These are phyloP conservation scores for Thomomys bottae DNA, from an alignment of 2,113 vertebrate species.

Conservation along the genomic window DNA sequence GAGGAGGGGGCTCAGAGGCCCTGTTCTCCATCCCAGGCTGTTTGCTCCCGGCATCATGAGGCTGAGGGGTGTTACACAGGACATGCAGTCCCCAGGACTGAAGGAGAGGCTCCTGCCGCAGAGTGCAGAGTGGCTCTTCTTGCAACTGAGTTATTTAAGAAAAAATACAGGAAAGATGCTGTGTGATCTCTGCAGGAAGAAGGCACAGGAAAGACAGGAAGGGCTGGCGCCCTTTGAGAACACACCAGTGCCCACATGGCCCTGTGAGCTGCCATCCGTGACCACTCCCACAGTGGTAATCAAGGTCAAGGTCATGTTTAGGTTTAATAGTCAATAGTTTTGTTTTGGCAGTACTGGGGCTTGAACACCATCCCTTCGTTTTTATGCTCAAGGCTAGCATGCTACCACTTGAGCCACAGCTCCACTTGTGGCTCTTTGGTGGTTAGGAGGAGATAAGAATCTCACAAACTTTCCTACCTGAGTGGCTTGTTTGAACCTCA, in stretches of 20 bases:
- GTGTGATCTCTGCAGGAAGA: background rate
- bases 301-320: too few relatives aligned
- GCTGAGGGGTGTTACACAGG: background rate
- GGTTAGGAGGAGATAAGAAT: too few relatives aligned
- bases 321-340: background rate
- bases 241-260: too few relatives aligned
- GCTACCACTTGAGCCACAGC: background rate
- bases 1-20: background rate
- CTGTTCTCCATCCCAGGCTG: background rate
- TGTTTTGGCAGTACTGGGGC: background rate
- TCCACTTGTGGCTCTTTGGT: too few relatives aligned
- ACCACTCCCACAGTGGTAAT: background rate
- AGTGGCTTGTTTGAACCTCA: too few relatives aligned
- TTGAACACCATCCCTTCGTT: background rate
- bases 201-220: background rate
- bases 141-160: background rate
- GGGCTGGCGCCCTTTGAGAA: background rate
- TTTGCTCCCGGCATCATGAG: background rate
- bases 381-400: background rate
- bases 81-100: background rate
- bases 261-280: too few relatives aligned
- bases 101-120: background rate
- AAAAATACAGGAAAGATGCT: background rate
- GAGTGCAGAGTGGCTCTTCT: rapidly evolving
- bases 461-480: too few relatives aligned